A percentile compares a stretch with the other conserved stretches of the same genome.
phyloP scores from a whole-genome alignment of 2,888 invertebrate species.

The Acrobeloides nanus region DNA sequence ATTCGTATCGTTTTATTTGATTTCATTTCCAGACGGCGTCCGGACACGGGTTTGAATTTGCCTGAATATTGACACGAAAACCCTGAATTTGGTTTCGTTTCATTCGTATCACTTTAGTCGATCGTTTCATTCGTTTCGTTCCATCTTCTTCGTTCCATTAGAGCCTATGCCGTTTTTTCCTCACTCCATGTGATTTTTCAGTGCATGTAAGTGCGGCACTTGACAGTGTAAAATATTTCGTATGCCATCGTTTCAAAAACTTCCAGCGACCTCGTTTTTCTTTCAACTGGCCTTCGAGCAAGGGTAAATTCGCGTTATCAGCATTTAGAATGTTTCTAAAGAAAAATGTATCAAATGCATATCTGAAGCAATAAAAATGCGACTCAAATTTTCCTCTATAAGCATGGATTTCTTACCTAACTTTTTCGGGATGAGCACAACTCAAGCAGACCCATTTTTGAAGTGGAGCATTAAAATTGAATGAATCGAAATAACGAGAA shows the following conservation, averaged over 20 bases:
- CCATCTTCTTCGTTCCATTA: too few relatives aligned
- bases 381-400: conserved; percentile 61
- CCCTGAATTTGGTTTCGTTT: too few relatives aligned
- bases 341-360: too few relatives aligned
- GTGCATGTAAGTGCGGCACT: conserved; percentile 82
- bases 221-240: conserved; percentile 83
- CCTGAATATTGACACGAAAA: too few relatives aligned
- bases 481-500: conserved; percentile 83
- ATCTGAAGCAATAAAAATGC: too few relatives aligned
- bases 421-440: conserved; percentile 83
- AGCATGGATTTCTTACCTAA: conserved; percentile 64
- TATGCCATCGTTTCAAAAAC: conserved; percentile 81
- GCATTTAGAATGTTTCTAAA: conserved; percentile 14
- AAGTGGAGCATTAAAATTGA: conserved; percentile 67
- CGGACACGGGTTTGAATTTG: too few relatives aligned
- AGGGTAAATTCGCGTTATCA: conserved; percentile 12
- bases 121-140: background rate
- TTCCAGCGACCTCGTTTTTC: conserved; percentile 87
- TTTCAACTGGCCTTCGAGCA: conserved; percentile 69
- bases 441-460: conserved; percentile 80
- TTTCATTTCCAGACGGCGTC: too few relatives aligned
- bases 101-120: background rate
- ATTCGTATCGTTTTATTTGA: too few relatives aligned
- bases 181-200: conserved; percentile 21
- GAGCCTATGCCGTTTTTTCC: too few relatives aligned